These are phyloP conservation scores for Vollenhovia emeryi DNA, from an alignment of 1,140 invertebrate species.

Conservation along the genomic window DNA sequence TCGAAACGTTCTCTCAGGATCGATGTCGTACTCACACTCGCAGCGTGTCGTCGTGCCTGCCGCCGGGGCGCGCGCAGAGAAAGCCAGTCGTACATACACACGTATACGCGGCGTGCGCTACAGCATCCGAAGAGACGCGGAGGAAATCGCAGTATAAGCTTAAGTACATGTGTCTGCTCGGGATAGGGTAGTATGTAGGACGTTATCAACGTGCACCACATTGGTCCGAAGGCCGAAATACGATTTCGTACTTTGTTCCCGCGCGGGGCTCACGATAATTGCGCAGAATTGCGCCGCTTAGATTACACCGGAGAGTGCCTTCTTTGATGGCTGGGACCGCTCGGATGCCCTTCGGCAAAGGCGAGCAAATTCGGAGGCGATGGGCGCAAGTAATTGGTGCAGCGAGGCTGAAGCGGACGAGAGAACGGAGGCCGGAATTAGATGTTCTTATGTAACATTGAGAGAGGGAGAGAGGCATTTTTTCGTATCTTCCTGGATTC, in stretches of 20 bases:
- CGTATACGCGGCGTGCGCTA: background rate
- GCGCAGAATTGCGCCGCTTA: constrained; percentile 70
- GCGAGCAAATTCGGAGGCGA: constrained; percentile 67
- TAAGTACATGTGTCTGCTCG: constrained; percentile 29
- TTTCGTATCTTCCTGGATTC: constrained; percentile 38
- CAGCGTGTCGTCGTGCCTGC: background rate
- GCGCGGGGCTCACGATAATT: constrained; percentile 76
- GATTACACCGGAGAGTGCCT: constrained; percentile 73
- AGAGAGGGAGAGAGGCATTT: constrained; percentile 1
- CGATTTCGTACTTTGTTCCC: constrained; percentile 81
- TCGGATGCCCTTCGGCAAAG: constrained; percentile 63
- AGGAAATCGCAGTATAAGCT: constrained; percentile 30
- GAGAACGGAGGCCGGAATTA: constrained; percentile 52
- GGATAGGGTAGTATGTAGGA: constrained; percentile 32
- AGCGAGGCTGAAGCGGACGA: constrained; percentile 39
- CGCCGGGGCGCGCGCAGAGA: background rate
- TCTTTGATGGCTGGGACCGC: constrained; percentile 58
- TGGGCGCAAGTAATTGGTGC: constrained; percentile 69
- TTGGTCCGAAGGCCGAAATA: constrained; percentile 82
- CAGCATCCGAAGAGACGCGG: background rate
- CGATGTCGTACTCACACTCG: constrained; percentile 34
- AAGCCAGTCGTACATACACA: background rate
- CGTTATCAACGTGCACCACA: constrained; percentile 78
- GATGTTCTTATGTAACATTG: constrained; percentile 49
- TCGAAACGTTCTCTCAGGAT: constrained; percentile 50